Evolutionary conservation across 2,113 vertebrate genomes (phyloP), one percentile per base, ranked within the genome.

Genomic region (Ciconia boyciana): DNA sequence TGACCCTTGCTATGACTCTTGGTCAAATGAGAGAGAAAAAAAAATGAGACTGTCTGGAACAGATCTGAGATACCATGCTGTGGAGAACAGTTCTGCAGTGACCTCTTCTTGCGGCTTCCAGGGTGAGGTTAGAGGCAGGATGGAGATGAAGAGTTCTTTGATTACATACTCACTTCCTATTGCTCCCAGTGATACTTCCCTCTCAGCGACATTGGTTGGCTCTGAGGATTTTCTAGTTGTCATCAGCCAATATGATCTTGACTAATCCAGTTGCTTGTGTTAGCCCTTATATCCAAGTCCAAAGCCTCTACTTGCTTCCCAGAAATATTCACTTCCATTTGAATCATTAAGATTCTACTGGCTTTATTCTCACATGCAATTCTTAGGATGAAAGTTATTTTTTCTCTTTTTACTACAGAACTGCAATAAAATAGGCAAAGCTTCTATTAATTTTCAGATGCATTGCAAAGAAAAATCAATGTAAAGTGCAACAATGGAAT

Each of bases 391-490:
- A 51, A 83, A 94, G 82, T 65, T 51, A 60, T 34, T 57, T 85
- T 66, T 91, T 89, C 24, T 93, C 83, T 64, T 55, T 75, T 93
- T 69, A 51, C 76, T 80, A 80, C 25, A 87, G 16, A 87, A 87
- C 19, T 60, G 57, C 29, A 62, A 58, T 48, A 64, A 83, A 74
- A 77, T 13, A 72, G 16, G 34, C 24, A 91, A 62, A 74, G 28
- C 65, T 83, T 83, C 65, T 58, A 80, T 80, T 89, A 92, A 70
- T 79, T 91, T 87, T 58, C 7, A 16, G 83, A 81, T 36, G 41
- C n/a, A 41, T 4, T 95, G 41, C 72, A 93, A 80, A 95, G 32
- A 76, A 96, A 98, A 97, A 93, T 54, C 80, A 71, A 25, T 55
- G 41, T 29, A 48, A 62, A 77, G 7, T 31, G 36, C 89, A 96